phyloP scores from a whole-genome alignment of 1,140 invertebrate genomes.

The Drosophila kikkawai region DNA sequence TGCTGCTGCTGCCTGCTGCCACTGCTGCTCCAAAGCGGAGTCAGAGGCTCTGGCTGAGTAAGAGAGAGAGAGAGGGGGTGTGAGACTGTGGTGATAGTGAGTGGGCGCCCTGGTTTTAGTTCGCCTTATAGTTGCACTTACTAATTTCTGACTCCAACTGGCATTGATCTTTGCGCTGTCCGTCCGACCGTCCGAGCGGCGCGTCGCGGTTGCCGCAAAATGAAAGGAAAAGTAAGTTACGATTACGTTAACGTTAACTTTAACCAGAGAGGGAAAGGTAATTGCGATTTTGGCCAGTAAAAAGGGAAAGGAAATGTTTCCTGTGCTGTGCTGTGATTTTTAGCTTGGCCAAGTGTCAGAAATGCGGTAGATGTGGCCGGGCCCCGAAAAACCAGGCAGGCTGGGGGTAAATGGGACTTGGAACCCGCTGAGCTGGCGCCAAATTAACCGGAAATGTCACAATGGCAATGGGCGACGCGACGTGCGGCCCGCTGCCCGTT shows the following conservation, averaged over 20 bases:
- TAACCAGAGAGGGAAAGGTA: conserved; percentile 77
- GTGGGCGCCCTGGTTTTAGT: conserved; percentile 73
- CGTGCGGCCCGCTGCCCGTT: conserved; percentile 79
- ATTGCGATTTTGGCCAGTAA: conserved; percentile 70
- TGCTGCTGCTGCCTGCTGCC: conserved; percentile 54
- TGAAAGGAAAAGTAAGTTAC: conserved; percentile 83
- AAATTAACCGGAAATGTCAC: conserved; percentile 83
- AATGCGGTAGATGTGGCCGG: conserved; percentile 48
- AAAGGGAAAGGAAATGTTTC: conserved; percentile 73
- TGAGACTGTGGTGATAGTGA: conserved; percentile 44
- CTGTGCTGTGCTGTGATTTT: conserved; percentile 58
- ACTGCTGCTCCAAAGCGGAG: conserved; percentile 18
- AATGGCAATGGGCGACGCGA: conserved; percentile 76
- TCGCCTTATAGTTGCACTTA: conserved; percentile 76
- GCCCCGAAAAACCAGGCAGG: not conserved
- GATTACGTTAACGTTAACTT: conserved; percentile 65
- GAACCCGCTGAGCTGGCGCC: conserved; percentile 73
- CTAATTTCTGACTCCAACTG: conserved; percentile 78
- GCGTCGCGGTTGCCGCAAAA: conserved; percentile 60
- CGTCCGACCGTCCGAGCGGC: conserved; percentile 30
- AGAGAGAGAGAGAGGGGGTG: conserved; percentile 30
- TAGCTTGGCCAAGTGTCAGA: conserved; percentile 79
- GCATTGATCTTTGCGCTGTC: conserved; percentile 77
- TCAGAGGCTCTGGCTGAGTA: conserved; percentile 6
- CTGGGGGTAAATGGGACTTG: conserved; percentile 27